Conservation (phyloP, 2,797 vertebrate species). For the Novumbra hubbsi region DNA sequence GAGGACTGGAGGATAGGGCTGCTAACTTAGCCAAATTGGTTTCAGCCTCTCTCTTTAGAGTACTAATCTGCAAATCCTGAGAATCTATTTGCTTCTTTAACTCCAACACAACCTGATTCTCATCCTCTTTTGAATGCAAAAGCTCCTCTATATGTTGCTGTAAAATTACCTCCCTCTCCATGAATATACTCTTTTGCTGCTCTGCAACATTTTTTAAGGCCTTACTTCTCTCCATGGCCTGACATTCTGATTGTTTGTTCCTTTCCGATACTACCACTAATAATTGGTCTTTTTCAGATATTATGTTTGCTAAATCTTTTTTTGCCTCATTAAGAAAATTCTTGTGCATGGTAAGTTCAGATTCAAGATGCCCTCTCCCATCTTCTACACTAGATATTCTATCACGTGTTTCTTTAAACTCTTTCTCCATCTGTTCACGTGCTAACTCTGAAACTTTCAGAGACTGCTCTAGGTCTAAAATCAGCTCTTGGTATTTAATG, state of each 20-base stretch:
- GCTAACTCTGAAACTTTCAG: constrained; percentile 69
- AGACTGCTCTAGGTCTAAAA: constrained; percentile 80
- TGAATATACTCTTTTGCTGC: constrained; percentile 54
- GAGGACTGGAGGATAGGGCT: constrained; percentile 70
- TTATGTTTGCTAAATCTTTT: constrained; percentile 54
- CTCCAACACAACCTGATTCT: constrained; percentile 47
- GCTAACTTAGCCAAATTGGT: constrained; percentile 70
- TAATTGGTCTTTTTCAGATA: constrained; percentile 70
- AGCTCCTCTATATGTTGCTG: constrained; percentile 68
- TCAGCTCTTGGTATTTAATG: constrained; percentile 83
- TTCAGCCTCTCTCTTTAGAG: constrained; percentile 71
- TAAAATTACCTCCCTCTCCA: constrained; percentile 63
- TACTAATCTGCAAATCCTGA: constrained; percentile 68
- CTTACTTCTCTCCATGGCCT: constrained; percentile 46
- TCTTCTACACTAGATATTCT: constrained; percentile 57
- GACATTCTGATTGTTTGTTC: constrained; percentile 52
- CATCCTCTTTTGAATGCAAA: constrained; percentile 59
- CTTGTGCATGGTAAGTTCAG: constrained; percentile 56
- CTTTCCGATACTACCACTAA: constrained; percentile 58
- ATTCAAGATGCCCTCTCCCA: constrained; percentile 53
- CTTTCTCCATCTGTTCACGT: constrained; percentile 65
- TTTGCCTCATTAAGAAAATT: constrained; percentile 64
- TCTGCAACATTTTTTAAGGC: constrained; percentile 53
- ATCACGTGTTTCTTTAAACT: constrained; percentile 62
- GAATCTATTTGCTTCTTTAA: constrained; percentile 64